Conservation (phyloP, 2,888 invertebrate species). For the Hyppa rectilinea region DNA sequence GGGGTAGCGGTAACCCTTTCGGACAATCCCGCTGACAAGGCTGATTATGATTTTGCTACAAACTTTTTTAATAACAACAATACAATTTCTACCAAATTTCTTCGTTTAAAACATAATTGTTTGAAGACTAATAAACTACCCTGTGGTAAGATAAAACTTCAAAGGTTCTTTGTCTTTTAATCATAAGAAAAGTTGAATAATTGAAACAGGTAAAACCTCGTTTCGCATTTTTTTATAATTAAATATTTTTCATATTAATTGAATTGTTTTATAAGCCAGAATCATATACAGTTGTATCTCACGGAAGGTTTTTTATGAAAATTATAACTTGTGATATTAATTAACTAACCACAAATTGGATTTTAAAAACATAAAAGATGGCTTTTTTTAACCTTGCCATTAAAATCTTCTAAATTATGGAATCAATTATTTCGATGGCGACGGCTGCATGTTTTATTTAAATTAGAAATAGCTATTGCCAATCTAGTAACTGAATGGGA, state of each 20-base stretch:
- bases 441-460: slow-evolving; percentile 3
- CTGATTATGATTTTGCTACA: no score
- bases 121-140: slow-evolving; percentile 7
- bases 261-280: neutral
- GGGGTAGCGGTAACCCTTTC: no score
- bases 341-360: neutral
- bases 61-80: neutral
- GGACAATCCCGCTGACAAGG: no score
- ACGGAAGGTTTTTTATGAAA: neutral
- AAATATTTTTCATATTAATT: neutral
- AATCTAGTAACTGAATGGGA: slow-evolving; percentile 42
- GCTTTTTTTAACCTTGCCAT: neutral
- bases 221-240: no score
- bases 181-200: slow-evolving; percentile 15
- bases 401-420: slow-evolving; percentile 17
- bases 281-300: neutral
- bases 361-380: neutral
- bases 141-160: neutral
- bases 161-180: neutral
- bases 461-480: slow-evolving; percentile 3
- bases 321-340: slow-evolving; percentile 8
- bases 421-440: slow-evolving; percentile 21
- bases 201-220: neutral
- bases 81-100: neutral
- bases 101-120: neutral